These are phyloP conservation scores for Drosophila tristis DNA, from an alignment of 1,140 invertebrate species.

Conservation along the genomic window DNA sequence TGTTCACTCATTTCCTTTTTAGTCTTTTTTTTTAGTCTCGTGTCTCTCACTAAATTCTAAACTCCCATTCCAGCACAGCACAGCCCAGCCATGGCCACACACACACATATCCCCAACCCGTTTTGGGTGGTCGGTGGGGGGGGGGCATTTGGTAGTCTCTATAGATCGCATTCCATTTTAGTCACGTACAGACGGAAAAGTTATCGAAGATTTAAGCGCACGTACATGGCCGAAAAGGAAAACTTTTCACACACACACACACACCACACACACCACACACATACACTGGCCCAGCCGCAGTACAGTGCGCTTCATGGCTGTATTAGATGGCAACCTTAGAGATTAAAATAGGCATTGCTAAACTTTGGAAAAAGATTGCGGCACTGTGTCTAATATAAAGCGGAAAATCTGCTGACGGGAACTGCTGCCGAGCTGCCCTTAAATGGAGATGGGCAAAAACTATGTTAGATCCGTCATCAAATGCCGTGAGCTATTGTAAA, in stretches of 20 bases:
- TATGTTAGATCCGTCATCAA: constrained; percentile 56
- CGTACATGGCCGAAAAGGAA: constrained; percentile 62
- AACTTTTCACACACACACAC: constrained; percentile 20
- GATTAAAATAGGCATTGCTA: neutral
- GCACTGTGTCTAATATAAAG: too few relatives aligned
- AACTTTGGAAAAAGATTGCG: too few relatives aligned
- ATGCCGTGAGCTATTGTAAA: constrained; percentile 77
- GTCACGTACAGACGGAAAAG: constrained; percentile 73
- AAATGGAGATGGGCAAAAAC: constrained; percentile 24
- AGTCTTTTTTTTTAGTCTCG: neutral
- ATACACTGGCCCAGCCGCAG: neutral
- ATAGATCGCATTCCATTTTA: constrained; percentile 71
- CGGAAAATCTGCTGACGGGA: too few relatives aligned
- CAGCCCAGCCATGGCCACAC: constrained; percentile 7
- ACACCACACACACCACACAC: too few relatives aligned
- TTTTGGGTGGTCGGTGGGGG: neutral
- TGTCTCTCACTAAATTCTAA: constrained; percentile 1
- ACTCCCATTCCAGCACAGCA: neutral
- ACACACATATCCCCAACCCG: constrained; percentile 17
- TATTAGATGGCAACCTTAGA: neutral
- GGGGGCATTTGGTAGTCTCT: constrained; percentile 44
- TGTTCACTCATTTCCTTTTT: neutral
- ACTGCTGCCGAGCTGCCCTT: too few relatives aligned
- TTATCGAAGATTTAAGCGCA: constrained; percentile 81
- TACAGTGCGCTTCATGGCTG: constrained; percentile 23